These are phyloP conservation scores for Hypothenemus hampei DNA, from an alignment of 1,140 invertebrate genomes.

Conservation along the genomic window DNA sequence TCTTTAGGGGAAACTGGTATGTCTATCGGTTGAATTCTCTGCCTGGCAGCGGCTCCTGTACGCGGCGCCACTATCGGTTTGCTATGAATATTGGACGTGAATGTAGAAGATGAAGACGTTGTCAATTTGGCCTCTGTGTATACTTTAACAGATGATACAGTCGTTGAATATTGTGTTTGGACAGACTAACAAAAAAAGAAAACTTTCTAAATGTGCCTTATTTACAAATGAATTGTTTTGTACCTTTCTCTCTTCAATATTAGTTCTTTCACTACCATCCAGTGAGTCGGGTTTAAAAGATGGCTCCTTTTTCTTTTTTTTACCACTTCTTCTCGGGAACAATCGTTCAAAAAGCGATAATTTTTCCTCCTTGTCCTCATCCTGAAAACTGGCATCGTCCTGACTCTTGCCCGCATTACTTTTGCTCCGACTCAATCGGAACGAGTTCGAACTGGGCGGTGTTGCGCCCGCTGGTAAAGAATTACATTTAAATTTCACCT, in stretches of 20 bases:
- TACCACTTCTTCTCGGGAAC: conserved; percentile 58
- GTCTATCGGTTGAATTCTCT: conserved; percentile 53
- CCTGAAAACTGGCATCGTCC: conserved; percentile 31
- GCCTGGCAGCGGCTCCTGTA: conserved; percentile 48
- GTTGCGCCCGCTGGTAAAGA: conserved; percentile 60
- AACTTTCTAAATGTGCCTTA: too few relatives aligned
- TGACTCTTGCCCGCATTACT: conserved; percentile 44
- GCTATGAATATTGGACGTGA: neutral
- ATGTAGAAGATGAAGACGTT: neutral
- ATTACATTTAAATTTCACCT: conserved; percentile 59
- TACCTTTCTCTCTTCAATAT: too few relatives aligned
- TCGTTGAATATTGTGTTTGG: too few relatives aligned
- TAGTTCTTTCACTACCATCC: too few relatives aligned
- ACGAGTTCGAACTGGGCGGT: conserved; percentile 47
- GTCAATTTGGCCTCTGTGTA: too few relatives aligned
- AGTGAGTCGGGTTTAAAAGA: too few relatives aligned
- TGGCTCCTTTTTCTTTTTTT: conserved; percentile 55
- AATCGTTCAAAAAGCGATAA: conserved; percentile 62
- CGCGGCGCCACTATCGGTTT: conserved; percentile 33
- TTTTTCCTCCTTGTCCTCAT: conserved; percentile 49
- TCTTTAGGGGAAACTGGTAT: conserved; percentile 45
- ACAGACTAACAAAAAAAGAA: too few relatives aligned
- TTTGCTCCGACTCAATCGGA: conserved; percentile 48
- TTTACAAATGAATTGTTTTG: too few relatives aligned
- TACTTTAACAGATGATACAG: too few relatives aligned